These are phyloP conservation scores for Holothuria glaberrima DNA, from an alignment of 35 echinoderm and acorn worm genomes.

Conservation along the genomic window DNA sequence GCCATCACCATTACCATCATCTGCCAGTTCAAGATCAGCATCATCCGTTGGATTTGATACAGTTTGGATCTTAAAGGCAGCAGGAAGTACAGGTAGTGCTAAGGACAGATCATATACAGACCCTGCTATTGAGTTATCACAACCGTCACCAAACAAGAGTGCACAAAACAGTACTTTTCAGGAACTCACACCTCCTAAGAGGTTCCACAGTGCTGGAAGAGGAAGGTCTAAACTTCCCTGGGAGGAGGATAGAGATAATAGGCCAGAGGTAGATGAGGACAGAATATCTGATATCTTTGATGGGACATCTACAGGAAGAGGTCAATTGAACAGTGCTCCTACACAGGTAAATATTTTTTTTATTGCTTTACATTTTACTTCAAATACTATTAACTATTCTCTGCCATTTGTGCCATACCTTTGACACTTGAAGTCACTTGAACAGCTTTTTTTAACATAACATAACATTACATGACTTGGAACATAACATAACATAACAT, in stretches of 20 bases:
- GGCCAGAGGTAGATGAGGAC: slow-evolving; percentile 42
- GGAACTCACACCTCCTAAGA: slow-evolving; percentile 74
- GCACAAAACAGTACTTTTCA: slow-evolving; percentile 41
- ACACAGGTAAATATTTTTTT: slow-evolving; percentile 68
- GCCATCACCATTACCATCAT: slow-evolving; percentile 74
- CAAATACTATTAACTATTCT: too few relatives aligned
- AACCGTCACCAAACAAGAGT: slow-evolving; percentile 61
- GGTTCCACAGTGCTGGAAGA: slow-evolving; percentile 89
- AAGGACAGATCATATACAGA: slow-evolving; percentile 73
- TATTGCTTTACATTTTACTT: neutral
- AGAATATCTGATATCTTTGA: slow-evolving; percentile 29
- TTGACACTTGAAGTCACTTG: too few relatives aligned
- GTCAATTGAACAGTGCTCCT: slow-evolving; percentile 91
- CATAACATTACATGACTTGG: too few relatives aligned
- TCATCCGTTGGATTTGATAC: slow-evolving; percentile 71
- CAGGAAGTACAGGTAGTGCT: slow-evolving; percentile 87
- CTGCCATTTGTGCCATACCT: too few relatives aligned
- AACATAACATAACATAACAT: too few relatives aligned
- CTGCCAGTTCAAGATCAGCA: slow-evolving; percentile 71
- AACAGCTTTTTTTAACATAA: too few relatives aligned
- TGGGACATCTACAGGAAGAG: slow-evolving; percentile 13
- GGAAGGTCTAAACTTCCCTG: slow-evolving; percentile 88
- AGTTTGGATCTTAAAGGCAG: slow-evolving; percentile 91
- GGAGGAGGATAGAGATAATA: slow-evolving; percentile 86
- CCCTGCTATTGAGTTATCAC: slow-evolving; percentile 75